phyloP scores from a whole-genome alignment of 2,888 invertebrate species.

The Hydraecia micacea region DNA sequence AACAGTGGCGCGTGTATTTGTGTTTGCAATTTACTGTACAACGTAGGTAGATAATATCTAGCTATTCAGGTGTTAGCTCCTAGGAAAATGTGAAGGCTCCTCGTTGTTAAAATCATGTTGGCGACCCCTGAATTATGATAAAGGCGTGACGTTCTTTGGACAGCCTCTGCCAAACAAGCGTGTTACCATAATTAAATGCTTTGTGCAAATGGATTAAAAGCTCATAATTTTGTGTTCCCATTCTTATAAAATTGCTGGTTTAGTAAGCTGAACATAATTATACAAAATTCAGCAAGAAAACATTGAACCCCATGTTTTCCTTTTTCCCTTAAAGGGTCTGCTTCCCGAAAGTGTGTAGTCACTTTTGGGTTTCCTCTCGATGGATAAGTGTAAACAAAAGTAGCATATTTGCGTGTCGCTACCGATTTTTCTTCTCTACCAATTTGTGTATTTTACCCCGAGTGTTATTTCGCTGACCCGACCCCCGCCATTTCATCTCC shows the following conservation, averaged over 20 bases:
- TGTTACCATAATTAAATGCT: not conserved
- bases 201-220: not conserved
- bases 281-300: not conserved
- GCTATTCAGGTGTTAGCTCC: slow-evolving; percentile 53
- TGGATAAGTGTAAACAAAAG: slow-evolving; percentile 53
- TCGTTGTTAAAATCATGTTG: slow-evolving; percentile 50
- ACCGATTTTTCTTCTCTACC: slow-evolving; percentile 53
- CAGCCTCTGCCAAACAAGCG: not conserved
- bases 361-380: slow-evolving; percentile 16
- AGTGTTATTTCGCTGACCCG: slow-evolving; percentile 52
- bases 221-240: not conserved
- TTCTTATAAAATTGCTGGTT: too few relatives aligned
- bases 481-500: slow-evolving; percentile 71
- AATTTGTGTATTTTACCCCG: slow-evolving; percentile 55
- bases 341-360: slow-evolving; percentile 22
- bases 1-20: slow-evolving; percentile 79
- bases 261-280: not conserved
- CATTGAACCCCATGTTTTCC: not conserved
- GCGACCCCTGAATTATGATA: slow-evolving; percentile 24
- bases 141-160: slow-evolving; percentile 12
- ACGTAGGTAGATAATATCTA: slow-evolving; percentile 64
- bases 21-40: slow-evolving; percentile 81
- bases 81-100: slow-evolving; percentile 51
- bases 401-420: slow-evolving; percentile 44
- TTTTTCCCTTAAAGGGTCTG: not conserved